A percentile compares a stretch with the other conserved stretches of the same genome.
Conservation (phyloP, 2,888 invertebrate genomes). For the Euplagia quadripunctaria region DNA sequence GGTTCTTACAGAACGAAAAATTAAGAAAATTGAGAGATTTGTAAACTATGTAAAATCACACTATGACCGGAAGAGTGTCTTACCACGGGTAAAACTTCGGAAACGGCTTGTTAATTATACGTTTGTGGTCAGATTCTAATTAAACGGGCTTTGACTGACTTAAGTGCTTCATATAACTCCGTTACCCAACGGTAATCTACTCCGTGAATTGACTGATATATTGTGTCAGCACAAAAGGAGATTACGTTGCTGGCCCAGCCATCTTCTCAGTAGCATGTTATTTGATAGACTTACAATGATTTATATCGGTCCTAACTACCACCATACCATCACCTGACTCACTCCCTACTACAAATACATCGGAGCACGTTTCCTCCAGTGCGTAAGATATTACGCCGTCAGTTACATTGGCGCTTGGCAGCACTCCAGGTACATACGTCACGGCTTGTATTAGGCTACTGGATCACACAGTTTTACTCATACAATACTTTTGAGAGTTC, state of each 20-base stretch:
- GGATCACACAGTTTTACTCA: conserved; percentile 13
- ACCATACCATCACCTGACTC: conserved; percentile 35
- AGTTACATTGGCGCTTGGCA: conserved; percentile 39
- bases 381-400: conserved; percentile 31
- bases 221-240: background rate
- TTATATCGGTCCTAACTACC: background rate
- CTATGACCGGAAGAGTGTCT: background rate
- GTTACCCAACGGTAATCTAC: background rate
- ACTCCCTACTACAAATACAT: conserved; percentile 16
- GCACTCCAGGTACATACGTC: conserved; percentile 36
- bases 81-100: background rate
- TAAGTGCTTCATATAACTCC: background rate
- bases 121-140: background rate
- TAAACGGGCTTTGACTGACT: background rate
- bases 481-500: conserved; percentile 28
- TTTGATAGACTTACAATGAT: background rate
- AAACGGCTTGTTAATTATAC: too few relatives aligned
- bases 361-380: conserved; percentile 10
- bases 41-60: background rate
- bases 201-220: background rate
- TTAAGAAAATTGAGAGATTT: background rate
- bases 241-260: background rate
- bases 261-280: background rate
- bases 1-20: too few relatives aligned
- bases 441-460: conserved; percentile 18